phyloP scores from a whole-genome alignment of 2,113 vertebrate species.

The Lates calcarifer region DNA sequence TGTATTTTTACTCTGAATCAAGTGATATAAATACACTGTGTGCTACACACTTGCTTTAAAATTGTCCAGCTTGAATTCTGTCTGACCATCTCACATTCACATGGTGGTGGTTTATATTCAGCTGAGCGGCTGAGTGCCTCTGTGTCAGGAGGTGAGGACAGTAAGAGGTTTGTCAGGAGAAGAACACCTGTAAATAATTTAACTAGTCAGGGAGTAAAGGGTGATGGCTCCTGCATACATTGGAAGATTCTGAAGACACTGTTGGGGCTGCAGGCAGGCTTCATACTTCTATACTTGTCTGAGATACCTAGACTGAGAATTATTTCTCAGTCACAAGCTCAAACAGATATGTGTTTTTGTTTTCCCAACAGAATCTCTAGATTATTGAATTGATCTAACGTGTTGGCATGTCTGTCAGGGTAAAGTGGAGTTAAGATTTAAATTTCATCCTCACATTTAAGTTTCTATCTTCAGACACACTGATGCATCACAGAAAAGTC shows the following conservation, averaged over 20 bases:
- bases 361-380: background rate
- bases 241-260: slow-evolving; percentile 42
- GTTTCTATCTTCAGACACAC: background rate
- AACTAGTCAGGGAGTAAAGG: slow-evolving; percentile 70
- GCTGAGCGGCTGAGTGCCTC: slow-evolving; percentile 50
- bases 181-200: slow-evolving; percentile 77
- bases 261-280: slow-evolving; percentile 8
- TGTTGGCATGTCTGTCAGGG: background rate
- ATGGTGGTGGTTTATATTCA: slow-evolving; percentile 59
- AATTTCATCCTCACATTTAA: background rate
- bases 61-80: background rate
- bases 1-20: background rate
- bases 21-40: background rate
- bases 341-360: slow-evolving; percentile 18
- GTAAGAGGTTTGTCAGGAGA: slow-evolving; percentile 68
- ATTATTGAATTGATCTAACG: background rate
- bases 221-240: slow-evolving; percentile 64
- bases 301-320: slow-evolving; percentile 11
- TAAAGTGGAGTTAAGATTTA: background rate
- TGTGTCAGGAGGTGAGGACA: slow-evolving; percentile 68
- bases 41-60: background rate
- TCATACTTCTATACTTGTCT: slow-evolving; percentile 8
- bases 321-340: slow-evolving; percentile 6
- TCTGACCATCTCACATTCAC: background rate
- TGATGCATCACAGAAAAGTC: background rate